Evolutionary conservation across 2,888 invertebrate genomes (phyloP), one percentile per base, ranked within the genome.

Genomic region (Empis stercorea): DNA sequence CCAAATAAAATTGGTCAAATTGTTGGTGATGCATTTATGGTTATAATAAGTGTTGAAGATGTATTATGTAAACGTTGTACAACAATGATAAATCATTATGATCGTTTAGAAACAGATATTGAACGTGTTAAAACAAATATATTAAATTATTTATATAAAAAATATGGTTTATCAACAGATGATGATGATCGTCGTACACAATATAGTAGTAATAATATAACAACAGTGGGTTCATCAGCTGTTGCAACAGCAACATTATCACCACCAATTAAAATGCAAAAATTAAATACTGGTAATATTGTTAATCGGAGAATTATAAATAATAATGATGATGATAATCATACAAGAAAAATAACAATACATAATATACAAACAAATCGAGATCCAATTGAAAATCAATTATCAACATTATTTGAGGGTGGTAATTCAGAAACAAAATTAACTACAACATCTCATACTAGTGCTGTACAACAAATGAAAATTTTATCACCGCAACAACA

Each of bases 1-100:
- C 71, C 72, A 44, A 71, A 71, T 53, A 73, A 73, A 62, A 65
- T 73, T 53, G 72, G 70, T 2, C 70, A 71, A 56, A 56, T 73
- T 43, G 65, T 73, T 46, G 72, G 72, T 27, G 70, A 72, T 57
- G 68, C 68, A 10, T 73, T 70, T 55, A 61, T 71, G 56, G 72
- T 73, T 4, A 67, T 72, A 48, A 68, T 73, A 4, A 68, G 70
- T 46, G 63, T 61, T 4, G 69, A 70, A 44, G 72, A 73, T 57
- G 65, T 65, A 20, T 63, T 72, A 6, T 73, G 72, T 50, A 65
- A 67, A 48, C 64, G 68, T 30, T 73, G 72, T 53, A 62, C 66
- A 40, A 67, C 68, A 47, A 59, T 72, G 48, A 64, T 73, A 13
- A 71, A 71, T 55, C 70, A 71, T 51, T 63, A 69, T 52, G 72